These are phyloP conservation scores for Mionectes macconnelli DNA, from an alignment of 2,113 vertebrate genomes.

Conservation along the genomic window DNA sequence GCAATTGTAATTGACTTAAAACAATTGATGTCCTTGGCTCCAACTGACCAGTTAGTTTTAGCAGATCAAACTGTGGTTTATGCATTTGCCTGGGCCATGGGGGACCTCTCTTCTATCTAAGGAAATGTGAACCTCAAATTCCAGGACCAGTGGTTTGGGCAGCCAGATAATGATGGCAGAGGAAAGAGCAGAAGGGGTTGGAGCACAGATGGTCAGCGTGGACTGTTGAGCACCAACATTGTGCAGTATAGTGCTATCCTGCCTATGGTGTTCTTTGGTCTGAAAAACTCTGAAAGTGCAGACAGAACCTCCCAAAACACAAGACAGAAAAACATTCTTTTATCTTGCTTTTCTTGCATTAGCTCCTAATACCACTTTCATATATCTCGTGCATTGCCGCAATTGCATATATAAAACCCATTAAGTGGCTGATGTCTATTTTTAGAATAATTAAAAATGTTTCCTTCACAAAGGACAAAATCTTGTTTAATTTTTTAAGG, in stretches of 20 bases:
- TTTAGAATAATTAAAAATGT: neutral
- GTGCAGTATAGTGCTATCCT: accelerated
- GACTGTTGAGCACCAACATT: neutral
- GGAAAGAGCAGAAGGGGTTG: neutral
- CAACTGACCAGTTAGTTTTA: neutral
- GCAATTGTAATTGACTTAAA: neutral
- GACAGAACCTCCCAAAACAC: neutral
- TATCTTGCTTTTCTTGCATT: neutral
- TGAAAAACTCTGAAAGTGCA: neutral
- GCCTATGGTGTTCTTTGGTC: accelerated
- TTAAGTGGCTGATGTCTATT: neutral
- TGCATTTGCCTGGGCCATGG: accelerated
- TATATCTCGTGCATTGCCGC: neutral
- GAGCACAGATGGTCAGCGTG: neutral
- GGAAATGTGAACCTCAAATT: neutral
- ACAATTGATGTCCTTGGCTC: neutral
- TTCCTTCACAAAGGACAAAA: neutral
- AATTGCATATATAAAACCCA: neutral
- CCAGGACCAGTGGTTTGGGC: neutral
- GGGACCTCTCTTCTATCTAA: neutral
- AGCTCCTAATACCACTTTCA: neutral
- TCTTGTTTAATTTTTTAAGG: neutral
- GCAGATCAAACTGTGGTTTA: neutral
- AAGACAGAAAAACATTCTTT: neutral
- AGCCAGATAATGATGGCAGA: neutral